phyloP scores from a whole-genome alignment of 1,140 invertebrate species.

The Ips typographus region DNA sequence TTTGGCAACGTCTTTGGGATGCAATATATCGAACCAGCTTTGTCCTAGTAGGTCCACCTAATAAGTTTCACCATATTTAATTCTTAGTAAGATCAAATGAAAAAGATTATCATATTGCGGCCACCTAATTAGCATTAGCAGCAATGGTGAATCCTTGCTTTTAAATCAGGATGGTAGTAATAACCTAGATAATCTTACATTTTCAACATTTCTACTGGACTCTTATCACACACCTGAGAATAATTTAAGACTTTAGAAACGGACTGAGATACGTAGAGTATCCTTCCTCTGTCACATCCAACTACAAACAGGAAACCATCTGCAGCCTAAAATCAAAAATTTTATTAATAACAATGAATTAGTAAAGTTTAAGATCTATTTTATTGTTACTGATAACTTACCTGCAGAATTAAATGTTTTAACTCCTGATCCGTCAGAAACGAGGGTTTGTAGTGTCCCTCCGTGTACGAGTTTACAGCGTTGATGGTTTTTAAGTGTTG shows the following conservation, averaged over 20 bases:
- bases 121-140: neutral
- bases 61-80: slow-evolving; percentile 13
- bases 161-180: neutral
- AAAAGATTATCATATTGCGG: neutral
- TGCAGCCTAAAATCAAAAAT: slow-evolving; percentile 65
- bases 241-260: slow-evolving; percentile 83
- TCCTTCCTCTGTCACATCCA: slow-evolving; percentile 86
- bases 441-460: slow-evolving; percentile 80
- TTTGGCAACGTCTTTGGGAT: slow-evolving; percentile 92
- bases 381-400: slow-evolving; percentile 43
- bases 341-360: slow-evolving; percentile 6
- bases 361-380: neutral
- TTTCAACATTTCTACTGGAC: no score
- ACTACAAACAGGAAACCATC: slow-evolving; percentile 94
- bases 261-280: slow-evolving; percentile 90
- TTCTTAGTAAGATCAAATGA: slow-evolving; percentile 6
- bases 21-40: slow-evolving; percentile 92
- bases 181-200: no score
- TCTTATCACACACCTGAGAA: slow-evolving; percentile 66
- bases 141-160: neutral
- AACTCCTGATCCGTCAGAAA: slow-evolving; percentile 89
- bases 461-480: slow-evolving; percentile 75
- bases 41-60: slow-evolving; percentile 87
- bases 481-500: slow-evolving; percentile 87
- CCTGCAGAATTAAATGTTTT: slow-evolving; percentile 70